Evolutionary conservation across 1,140 invertebrate genomes (phyloP).

Genomic region (Onthophagus taurus): DNA sequence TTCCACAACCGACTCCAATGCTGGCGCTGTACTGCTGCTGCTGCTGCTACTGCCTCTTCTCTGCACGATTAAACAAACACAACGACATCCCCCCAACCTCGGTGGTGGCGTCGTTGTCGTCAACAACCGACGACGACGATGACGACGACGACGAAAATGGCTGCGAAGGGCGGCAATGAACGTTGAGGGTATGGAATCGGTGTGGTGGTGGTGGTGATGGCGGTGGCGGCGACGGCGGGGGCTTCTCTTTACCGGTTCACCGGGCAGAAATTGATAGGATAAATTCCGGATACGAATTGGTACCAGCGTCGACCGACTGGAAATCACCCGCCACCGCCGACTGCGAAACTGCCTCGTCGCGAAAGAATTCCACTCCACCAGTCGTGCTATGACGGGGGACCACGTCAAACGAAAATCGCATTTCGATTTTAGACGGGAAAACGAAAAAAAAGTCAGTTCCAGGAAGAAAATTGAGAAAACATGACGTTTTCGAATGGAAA

Average conservation of each 20-base stretch:
- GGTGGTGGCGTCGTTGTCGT: conserved; percentile 13
- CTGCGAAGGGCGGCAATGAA: conserved; percentile 6
- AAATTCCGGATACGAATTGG: conserved; percentile 55
- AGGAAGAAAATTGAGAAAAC: too few species aligned
- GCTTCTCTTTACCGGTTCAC: conserved; percentile 47
- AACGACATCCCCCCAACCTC: conserved; percentile 24
- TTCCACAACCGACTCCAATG: conserved; percentile 25
- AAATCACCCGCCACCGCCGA: too few species aligned
- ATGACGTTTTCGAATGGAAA: too few species aligned
- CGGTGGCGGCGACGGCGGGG: conserved; percentile 15
- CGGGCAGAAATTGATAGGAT: conserved; percentile 57
- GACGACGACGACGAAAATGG: conserved; percentile 11
- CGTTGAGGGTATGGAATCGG: conserved; percentile 3
- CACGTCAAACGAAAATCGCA: too few species aligned
- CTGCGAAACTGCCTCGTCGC: too few species aligned
- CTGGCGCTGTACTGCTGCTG: too few species aligned
- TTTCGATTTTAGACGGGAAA: too few species aligned
- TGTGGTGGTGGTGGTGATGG: conserved; percentile 16
- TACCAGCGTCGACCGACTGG: too few species aligned
- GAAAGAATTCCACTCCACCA: too few species aligned
- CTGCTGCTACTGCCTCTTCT: too few species aligned
- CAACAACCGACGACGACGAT: conserved; percentile 8
- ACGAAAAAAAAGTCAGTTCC: too few species aligned
- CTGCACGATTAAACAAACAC: conserved; percentile 33
- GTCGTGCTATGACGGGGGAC: too few species aligned